phyloP scores from a whole-genome alignment of 2,888 invertebrate species.

The Cantharis lateralis region DNA sequence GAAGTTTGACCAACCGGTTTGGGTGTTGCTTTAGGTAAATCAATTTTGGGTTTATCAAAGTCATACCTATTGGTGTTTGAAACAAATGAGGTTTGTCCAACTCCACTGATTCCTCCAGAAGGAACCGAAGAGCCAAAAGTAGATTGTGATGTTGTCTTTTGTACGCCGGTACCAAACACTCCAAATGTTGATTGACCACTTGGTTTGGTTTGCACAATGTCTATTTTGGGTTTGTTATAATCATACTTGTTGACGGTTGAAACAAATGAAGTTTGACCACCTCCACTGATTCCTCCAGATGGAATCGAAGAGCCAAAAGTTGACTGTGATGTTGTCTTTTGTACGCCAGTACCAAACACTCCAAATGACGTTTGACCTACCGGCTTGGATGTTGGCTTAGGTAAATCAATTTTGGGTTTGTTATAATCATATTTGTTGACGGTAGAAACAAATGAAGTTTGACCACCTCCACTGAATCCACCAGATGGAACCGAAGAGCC shows the following conservation, averaged over 20 bases:
- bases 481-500: neutral
- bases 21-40: neutral
- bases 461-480: neutral
- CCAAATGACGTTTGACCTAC: neutral
- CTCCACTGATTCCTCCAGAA: neutral
- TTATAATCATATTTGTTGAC: neutral
- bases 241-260: neutral
- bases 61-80: neutral
- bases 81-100: neutral
- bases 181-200: neutral
- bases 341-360: neutral
- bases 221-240: neutral
- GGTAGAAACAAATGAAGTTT: neutral
- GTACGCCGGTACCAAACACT: neutral
- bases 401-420: neutral
- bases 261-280: neutral
- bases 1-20: neutral
- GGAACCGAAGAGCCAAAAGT: neutral
- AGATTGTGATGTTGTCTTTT: neutral
- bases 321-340: neutral
- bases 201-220: too few relatives aligned
- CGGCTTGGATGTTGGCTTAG: neutral
- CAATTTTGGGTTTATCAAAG: neutral
- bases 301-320: neutral
- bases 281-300: neutral